Percentiles rank a stretch among this genome's conserved stretches.
Conservation (phyloP, 2,888 invertebrate genomes). For the Noctua comes region DNA sequence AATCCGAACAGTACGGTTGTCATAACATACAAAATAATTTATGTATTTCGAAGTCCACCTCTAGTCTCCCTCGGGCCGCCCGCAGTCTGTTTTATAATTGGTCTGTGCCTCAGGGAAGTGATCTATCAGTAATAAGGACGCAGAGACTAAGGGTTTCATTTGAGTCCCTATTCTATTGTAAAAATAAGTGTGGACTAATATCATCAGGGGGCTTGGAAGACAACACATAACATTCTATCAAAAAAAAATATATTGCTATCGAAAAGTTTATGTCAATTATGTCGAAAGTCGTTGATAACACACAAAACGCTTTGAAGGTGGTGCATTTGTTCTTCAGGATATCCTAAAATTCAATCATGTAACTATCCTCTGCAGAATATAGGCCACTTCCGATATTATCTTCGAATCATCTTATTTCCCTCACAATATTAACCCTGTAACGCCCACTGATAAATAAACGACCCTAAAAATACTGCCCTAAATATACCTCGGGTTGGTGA, state of each 20-base stretch:
- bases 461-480: constrained; percentile 35
- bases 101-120: constrained; percentile 13
- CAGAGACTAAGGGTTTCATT: neutral
- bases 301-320: neutral
- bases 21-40: constrained; percentile 27
- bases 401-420: neutral
- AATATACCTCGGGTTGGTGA: constrained; percentile 43
- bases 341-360: neutral
- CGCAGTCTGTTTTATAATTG: constrained; percentile 32
- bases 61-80: constrained; percentile 9
- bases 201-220: neutral
- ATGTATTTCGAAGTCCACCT: constrained; percentile 1
- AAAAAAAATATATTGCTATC: neutral
- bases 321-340: neutral
- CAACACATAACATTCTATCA: neutral
- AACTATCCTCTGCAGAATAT: neutral
- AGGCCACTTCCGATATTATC: neutral
- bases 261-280: neutral
- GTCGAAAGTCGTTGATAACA: neutral
- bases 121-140: constrained; percentile 21
- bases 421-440: constrained; percentile 23
- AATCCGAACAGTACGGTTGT: neutral
- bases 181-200: neutral
- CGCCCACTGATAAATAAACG: constrained; percentile 5
- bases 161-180: neutral